Percentiles rank a stretch among this genome's conserved stretches.
Evolutionary conservation across 2,888 invertebrate genomes (phyloP).

Genomic region (Eupeodes luniger): DNA sequence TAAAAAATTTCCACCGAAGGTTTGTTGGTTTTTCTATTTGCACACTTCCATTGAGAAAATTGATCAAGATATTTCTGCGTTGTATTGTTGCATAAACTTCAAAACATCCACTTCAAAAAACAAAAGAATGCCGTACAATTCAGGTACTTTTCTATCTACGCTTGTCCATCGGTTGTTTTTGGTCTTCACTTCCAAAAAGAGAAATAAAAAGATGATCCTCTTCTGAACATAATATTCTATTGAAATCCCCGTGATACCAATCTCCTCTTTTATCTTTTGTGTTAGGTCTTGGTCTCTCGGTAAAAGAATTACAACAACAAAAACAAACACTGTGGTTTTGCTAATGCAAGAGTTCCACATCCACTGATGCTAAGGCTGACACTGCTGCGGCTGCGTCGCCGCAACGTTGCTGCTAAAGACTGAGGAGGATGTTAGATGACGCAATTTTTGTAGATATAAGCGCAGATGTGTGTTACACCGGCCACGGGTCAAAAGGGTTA

Average conservation of each 20-base stretch:
- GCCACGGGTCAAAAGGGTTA: conserved; percentile 75
- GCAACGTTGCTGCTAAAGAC: too few species aligned
- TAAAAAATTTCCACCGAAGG: neutral
- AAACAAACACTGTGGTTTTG: conserved; percentile 29
- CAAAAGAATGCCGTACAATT: conserved; percentile 39
- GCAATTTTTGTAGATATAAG: conserved; percentile 8
- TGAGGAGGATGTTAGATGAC: conserved; percentile 30
- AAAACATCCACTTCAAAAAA: conserved; percentile 53
- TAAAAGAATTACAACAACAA: neutral
- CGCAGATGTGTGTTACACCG: conserved; percentile 71
- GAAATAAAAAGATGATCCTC: conserved; percentile 46
- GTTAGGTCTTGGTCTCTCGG: conserved; percentile 1
- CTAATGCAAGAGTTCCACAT: conserved; percentile 6
- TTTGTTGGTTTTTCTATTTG: conserved; percentile 55
- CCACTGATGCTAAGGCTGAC: too few species aligned
- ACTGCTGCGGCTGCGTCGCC: too few species aligned
- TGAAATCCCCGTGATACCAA: conserved; percentile 56
- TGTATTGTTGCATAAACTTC: conserved; percentile 17
- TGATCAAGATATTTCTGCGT: conserved; percentile 33
- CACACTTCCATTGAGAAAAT: conserved; percentile 68
- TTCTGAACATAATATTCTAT: conserved; percentile 14
- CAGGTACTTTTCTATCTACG: conserved; percentile 47
- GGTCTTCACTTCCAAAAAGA: neutral
- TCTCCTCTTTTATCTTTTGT: conserved; percentile 39
- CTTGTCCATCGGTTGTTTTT: conserved; percentile 32